Evolutionary conservation across 2,113 vertebrate genomes (phyloP).

Genomic region (Syngnathus floridae): DNA sequence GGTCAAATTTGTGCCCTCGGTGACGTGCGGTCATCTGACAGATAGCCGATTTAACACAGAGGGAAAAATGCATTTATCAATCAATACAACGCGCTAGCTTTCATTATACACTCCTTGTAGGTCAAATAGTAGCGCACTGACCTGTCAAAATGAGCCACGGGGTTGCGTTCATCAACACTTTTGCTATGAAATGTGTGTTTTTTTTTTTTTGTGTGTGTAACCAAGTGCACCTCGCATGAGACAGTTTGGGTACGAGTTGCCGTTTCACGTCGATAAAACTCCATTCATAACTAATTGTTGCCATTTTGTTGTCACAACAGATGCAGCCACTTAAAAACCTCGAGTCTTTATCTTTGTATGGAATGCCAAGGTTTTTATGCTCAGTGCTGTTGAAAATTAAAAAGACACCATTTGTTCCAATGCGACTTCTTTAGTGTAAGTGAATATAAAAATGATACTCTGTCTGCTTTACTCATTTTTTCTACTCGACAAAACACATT

Average conservation of each 20-base stretch:
- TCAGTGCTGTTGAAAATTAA: slow-evolving; percentile 26
- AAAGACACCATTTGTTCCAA: slow-evolving; percentile 43
- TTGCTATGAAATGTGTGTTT: slow-evolving; percentile 32
- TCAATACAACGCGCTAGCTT: slow-evolving; percentile 62
- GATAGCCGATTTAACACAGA: slow-evolving; percentile 65
- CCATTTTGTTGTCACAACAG: slow-evolving; percentile 37
- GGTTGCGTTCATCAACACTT: slow-evolving; percentile 42
- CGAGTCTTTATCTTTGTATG: slow-evolving; percentile 50
- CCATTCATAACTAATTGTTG: slow-evolving; percentile 39
- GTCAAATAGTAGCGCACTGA: slow-evolving; percentile 62
- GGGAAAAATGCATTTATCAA: slow-evolving; percentile 67
- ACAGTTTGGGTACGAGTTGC: not conserved
- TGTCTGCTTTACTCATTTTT: not conserved
- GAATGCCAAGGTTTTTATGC: slow-evolving; percentile 44
- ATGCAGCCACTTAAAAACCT: slow-evolving; percentile 16
- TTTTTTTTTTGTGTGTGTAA: slow-evolving; percentile 19
- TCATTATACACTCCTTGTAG: slow-evolving; percentile 56
- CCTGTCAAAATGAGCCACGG: slow-evolving; percentile 55
- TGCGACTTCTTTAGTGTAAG: slow-evolving; percentile 34
- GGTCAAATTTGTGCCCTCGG: slow-evolving; percentile 53
- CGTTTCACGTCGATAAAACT: not conserved
- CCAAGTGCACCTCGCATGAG: slow-evolving; percentile 37
- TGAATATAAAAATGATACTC: slow-evolving; percentile 11
- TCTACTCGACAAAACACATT: too few relatives aligned
- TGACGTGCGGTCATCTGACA: slow-evolving; percentile 65